Percentiles rank a stretch among this genome's conserved stretches.
Conservation (phyloP, 1,140 invertebrate species). For the Saccostrea echinata region DNA sequence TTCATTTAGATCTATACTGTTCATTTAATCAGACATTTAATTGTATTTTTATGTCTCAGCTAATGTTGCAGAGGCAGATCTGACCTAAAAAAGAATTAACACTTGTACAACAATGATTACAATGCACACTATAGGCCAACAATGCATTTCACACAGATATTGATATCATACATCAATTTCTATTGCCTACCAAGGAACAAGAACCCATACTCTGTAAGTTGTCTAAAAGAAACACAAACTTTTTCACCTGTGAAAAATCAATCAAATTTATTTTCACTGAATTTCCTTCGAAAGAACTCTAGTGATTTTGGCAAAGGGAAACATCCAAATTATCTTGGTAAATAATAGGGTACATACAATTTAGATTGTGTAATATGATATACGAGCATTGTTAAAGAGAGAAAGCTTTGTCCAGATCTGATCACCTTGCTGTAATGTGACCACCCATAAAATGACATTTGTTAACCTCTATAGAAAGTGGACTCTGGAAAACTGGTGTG, state of each 20-base stretch:
- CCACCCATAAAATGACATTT: conserved; percentile 8
- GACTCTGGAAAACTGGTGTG: background rate
- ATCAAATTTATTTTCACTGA: background rate
- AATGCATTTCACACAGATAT: background rate
- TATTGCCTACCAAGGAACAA: background rate
- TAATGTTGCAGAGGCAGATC: background rate
- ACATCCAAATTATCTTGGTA: background rate
- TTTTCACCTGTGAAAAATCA: background rate
- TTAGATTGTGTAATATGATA: background rate
- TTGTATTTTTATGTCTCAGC: background rate
- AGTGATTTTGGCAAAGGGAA: background rate
- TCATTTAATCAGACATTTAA: conserved; percentile 5
- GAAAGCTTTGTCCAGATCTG: background rate
- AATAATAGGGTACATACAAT: background rate
- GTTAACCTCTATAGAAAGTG: background rate
- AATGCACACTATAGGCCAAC: background rate
- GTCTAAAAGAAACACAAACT: background rate
- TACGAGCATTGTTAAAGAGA: background rate
- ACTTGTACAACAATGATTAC: background rate
- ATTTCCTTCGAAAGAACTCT: background rate
- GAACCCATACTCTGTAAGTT: background rate
- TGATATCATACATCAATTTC: background rate
- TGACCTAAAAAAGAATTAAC: background rate
- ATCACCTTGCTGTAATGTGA: background rate
- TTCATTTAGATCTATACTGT: background rate